Conservation (phyloP, 1,140 invertebrate genomes). For the Augochlora pura region DNA sequence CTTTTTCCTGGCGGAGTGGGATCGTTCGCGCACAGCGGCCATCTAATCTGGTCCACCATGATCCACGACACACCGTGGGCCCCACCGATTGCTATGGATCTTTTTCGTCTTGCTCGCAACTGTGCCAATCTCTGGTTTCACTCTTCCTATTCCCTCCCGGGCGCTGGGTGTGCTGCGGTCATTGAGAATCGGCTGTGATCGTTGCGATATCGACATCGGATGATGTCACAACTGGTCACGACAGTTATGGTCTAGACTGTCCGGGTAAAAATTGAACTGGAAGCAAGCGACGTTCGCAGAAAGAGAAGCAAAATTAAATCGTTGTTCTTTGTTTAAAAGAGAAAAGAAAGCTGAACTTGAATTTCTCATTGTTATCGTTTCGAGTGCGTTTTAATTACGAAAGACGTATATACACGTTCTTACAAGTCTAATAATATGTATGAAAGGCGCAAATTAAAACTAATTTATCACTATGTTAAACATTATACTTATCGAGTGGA, state of each 20-base stretch:
- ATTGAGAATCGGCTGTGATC: conserved; percentile 57
- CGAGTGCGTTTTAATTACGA: no score
- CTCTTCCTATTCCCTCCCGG: conserved; percentile 30
- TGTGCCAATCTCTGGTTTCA: conserved; percentile 34
- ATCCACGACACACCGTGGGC: background rate
- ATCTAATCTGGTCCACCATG: conserved; percentile 12
- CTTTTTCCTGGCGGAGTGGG: background rate
- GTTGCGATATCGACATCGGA: conserved; percentile 50
- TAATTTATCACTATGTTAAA: no score
- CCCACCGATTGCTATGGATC: background rate
- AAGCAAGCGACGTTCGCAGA: background rate
- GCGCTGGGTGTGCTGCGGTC: conserved; percentile 23
- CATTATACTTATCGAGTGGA: no score
- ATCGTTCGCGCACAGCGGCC: background rate
- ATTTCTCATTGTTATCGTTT: no score
- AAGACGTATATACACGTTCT: no score
- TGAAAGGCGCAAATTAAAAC: no score
- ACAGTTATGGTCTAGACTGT: conserved; percentile 26
- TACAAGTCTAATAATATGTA: no score
- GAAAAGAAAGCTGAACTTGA: no score
- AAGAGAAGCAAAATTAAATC: no score
- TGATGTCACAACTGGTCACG: conserved; percentile 49
- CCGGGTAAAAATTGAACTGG: background rate
- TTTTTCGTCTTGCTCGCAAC: conserved; percentile 20
- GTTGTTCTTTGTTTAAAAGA: no score